Conservation (phyloP, 2,888 invertebrate genomes). For the Lasius platythorax region DNA sequence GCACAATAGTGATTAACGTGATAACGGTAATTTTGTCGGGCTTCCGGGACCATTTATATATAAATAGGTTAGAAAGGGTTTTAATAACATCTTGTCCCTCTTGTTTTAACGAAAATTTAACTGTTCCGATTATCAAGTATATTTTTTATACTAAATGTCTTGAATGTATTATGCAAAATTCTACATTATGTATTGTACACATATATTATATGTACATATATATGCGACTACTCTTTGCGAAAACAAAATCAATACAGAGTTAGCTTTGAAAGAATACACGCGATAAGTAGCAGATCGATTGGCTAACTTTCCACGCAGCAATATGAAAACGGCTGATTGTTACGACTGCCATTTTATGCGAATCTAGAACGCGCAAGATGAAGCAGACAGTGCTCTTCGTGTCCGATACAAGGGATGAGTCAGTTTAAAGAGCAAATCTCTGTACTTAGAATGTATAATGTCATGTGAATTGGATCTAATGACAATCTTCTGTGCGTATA, state of each 20-base stretch:
- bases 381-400: not conserved
- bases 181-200: not conserved
- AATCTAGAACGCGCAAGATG: constrained; percentile 35
- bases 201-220: too few species aligned
- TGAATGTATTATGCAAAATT: not conserved
- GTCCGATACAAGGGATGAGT: constrained; percentile 59
- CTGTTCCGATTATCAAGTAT: not conserved
- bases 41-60: not conserved
- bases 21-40: not conserved
- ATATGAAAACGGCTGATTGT: not conserved
- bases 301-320: not conserved
- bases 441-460: constrained; percentile 56
- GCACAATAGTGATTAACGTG: not conserved
- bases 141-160: not conserved
- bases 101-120: not conserved
- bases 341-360: constrained; percentile 5
- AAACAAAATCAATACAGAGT: constrained; percentile 23
- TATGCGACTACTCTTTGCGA: not conserved
- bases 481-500: constrained; percentile 31
- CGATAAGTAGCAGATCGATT: constrained; percentile 22
- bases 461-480: constrained; percentile 61
- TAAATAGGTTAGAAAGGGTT: not conserved
- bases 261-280: constrained; percentile 12
- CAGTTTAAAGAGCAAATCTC: constrained; percentile 62
- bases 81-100: not conserved